Conservation (phyloP, 35 echinoderm and acorn worm species). For the Lytechinus pictus region DNA sequence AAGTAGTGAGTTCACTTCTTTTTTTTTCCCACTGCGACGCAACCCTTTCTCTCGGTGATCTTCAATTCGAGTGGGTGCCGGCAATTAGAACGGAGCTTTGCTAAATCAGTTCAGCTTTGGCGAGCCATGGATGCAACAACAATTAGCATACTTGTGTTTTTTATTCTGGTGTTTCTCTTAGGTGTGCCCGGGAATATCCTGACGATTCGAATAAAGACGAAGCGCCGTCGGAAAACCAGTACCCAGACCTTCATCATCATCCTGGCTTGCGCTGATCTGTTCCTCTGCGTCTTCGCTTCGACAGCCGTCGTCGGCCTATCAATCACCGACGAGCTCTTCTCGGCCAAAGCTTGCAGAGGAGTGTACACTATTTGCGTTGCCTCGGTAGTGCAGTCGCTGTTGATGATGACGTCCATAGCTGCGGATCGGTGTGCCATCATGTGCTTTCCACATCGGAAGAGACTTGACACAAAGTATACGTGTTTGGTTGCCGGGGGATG, state of each 20-base stretch:
- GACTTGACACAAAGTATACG: not conserved
- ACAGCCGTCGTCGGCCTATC: not conserved
- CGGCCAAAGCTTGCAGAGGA: not conserved
- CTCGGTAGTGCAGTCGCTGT: conserved; percentile 23
- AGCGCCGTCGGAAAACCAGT: not conserved
- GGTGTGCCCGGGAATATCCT: not conserved
- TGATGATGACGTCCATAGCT: not conserved
- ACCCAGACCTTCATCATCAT: conserved; percentile 27
- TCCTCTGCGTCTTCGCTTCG: conserved; percentile 4
- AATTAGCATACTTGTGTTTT: not conserved
- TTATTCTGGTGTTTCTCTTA: not conserved
- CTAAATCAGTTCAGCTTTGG: not conserved
- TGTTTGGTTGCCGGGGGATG: not conserved
- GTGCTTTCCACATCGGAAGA: conserved; percentile 20
- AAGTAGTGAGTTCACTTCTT: too few relatives aligned
- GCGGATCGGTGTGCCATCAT: not conserved
- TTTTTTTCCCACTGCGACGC: too few relatives aligned
- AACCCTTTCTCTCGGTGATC: too few relatives aligned
- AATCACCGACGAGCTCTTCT: not conserved
- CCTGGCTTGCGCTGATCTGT: not conserved
- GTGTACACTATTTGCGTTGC: not conserved
- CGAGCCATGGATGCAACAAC: not conserved
- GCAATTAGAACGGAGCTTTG: too few relatives aligned
- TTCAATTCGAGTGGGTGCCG: too few relatives aligned
- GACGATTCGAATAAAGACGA: not conserved